Conservation (phyloP, 2,888 invertebrate genomes). For the Neuroscelio doddi region DNA sequence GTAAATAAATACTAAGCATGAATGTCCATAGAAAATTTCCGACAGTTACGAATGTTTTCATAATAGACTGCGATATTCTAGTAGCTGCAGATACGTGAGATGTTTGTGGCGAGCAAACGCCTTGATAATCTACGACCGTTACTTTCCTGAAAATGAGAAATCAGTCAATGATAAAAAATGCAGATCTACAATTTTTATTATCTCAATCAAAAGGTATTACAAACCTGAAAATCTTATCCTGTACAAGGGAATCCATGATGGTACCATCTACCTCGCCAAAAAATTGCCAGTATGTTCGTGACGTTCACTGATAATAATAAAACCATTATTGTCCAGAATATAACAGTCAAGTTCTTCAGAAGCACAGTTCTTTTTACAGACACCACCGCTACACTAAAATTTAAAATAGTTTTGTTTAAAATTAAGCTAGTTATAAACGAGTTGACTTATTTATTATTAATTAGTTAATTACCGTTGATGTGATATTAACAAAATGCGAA, state of each 20-base stretch:
- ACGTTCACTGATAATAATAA: constrained; percentile 92
- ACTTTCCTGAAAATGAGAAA: constrained; percentile 81
- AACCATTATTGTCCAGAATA: constrained; percentile 94
- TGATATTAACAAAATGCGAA: constrained; percentile 89
- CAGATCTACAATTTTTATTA: constrained; percentile 88
- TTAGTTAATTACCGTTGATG: constrained; percentile 80
- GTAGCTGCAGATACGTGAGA: constrained; percentile 70
- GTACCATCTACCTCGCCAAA: constrained; percentile 96
- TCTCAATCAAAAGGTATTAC: constrained; percentile 70
- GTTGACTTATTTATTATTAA: too few species aligned
- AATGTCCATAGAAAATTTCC: constrained; percentile 62
- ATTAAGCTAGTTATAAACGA: too few species aligned
- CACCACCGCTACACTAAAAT: constrained; percentile 80
- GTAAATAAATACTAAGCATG: constrained; percentile 60
- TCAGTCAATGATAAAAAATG: too few species aligned
- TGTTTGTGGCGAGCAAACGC: constrained; percentile 79
- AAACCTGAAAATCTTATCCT: constrained; percentile 86
- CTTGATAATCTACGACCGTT: constrained; percentile 91
- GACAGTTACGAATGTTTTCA: constrained; percentile 51
- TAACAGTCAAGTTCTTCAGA: constrained; percentile 93
- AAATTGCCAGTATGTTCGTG: constrained; percentile 91
- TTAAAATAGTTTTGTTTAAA: too few species aligned
- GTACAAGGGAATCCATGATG: constrained; percentile 93
- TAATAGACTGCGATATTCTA: constrained; percentile 57
- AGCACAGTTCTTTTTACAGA: constrained; percentile 88